Percentiles rank a stretch among this genome's conserved stretches.
Conservation (phyloP, 1,140 invertebrate genomes). For the Arctopsyche grandis region DNA sequence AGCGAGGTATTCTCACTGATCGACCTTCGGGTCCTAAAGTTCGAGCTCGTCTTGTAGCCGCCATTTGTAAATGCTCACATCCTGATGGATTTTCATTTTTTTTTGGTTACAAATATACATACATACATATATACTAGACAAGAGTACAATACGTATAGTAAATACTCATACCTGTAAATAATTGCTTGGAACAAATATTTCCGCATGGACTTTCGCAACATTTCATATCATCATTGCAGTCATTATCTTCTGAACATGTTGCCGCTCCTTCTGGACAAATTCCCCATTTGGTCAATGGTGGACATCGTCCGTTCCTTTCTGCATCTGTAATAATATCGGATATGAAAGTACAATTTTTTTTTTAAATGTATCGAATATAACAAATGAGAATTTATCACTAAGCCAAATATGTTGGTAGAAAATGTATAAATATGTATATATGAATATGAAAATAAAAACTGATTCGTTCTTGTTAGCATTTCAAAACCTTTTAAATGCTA, state of each 20-base stretch:
- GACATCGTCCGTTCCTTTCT: constrained; percentile 49
- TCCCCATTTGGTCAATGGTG: constrained; percentile 52
- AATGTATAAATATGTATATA: too few relatives aligned
- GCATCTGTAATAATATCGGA: too few relatives aligned
- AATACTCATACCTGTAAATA: constrained; percentile 59
- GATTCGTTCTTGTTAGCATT: too few relatives aligned
- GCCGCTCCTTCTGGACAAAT: constrained; percentile 59
- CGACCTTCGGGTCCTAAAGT: constrained; percentile 66
- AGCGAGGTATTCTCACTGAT: constrained; percentile 73
- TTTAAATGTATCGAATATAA: too few relatives aligned
- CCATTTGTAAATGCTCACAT: constrained; percentile 74
- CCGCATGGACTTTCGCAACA: constrained; percentile 63
- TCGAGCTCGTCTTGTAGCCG: constrained; percentile 72
- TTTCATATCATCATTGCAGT: constrained; percentile 59
- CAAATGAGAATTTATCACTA: too few relatives aligned
- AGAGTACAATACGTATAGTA: constrained; percentile 11
- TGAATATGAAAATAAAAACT: too few relatives aligned
- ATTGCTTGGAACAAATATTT: constrained; percentile 61
- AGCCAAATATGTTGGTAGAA: too few relatives aligned
- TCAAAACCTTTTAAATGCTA: too few relatives aligned
- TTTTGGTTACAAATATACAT: neutral
- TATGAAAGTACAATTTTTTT: constrained; percentile 8
- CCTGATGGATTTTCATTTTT: too few relatives aligned
- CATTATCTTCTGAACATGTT: constrained; percentile 58
- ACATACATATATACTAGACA: neutral